Conservation (phyloP, 2,888 invertebrate species). For the Leucoptera coffeella region DNA sequence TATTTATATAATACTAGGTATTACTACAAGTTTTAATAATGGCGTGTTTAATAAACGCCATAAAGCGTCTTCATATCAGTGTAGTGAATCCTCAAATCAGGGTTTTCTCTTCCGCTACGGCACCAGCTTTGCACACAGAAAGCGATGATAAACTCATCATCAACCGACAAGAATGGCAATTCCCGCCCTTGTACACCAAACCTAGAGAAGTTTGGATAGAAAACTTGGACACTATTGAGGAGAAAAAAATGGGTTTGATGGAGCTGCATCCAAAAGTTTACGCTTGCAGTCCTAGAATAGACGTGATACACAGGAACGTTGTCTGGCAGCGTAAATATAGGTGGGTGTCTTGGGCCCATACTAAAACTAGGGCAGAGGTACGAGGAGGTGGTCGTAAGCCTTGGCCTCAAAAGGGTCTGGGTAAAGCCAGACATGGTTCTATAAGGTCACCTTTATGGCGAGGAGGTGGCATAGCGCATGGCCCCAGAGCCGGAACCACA, state of each 20-base stretch:
- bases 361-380: slow-evolving; percentile 78
- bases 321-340: slow-evolving; percentile 80
- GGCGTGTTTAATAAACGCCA: slow-evolving; percentile 26
- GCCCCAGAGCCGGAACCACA: slow-evolving; percentile 84
- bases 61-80: slow-evolving; percentile 25
- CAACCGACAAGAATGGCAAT: slow-evolving; percentile 36
- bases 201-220: slow-evolving; percentile 83
- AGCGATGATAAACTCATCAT: slow-evolving; percentile 15
- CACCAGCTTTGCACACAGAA: slow-evolving; percentile 4
- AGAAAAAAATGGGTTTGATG: slow-evolving; percentile 75
- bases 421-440: slow-evolving; percentile 87
- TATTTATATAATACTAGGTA: no score
- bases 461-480: slow-evolving; percentile 81
- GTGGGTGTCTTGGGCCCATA: slow-evolving; percentile 73
- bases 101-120: slow-evolving; percentile 13
- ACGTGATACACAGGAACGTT: slow-evolving; percentile 80
- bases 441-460: slow-evolving; percentile 83
- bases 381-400: slow-evolving; percentile 89
- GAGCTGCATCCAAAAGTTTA: slow-evolving; percentile 88
- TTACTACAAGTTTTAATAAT: no score
- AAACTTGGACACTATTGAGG: slow-evolving; percentile 68
- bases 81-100: slow-evolving; percentile 17
- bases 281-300: slow-evolving; percentile 75
- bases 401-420: slow-evolving; percentile 94
- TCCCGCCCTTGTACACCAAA: slow-evolving; percentile 48